phyloP scores from a whole-genome alignment of 1,140 invertebrate genomes.

The Phocides pigmalion region DNA sequence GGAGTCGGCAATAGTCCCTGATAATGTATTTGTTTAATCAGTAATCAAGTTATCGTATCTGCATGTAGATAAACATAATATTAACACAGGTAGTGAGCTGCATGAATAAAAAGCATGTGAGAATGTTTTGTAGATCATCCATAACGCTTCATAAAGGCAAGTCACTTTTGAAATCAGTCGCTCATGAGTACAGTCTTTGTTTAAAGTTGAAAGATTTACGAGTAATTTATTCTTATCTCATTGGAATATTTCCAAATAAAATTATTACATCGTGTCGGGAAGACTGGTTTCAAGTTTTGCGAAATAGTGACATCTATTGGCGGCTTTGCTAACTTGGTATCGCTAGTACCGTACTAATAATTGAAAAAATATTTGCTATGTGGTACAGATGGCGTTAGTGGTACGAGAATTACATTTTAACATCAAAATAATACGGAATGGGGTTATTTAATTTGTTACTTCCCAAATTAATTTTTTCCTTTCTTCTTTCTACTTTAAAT shows the following conservation, averaged over 20 bases:
- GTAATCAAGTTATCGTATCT: not conserved
- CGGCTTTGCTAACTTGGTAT: not conserved
- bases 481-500: too few species aligned
- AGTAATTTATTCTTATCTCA: conserved; percentile 48
- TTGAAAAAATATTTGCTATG: conserved; percentile 13
- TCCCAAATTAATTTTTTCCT: too few species aligned
- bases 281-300: conserved; percentile 69
- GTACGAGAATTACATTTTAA: too few species aligned
- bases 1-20: not conserved
- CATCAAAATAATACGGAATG: too few species aligned
- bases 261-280: conserved; percentile 29
- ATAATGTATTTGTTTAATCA: not conserved
- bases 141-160: conserved; percentile 42
- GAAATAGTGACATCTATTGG: conserved; percentile 76
- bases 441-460: too few species aligned
- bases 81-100: not conserved
- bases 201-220: conserved; percentile 46
- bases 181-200: conserved; percentile 63
- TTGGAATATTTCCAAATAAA: conserved; percentile 59
- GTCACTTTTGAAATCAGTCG: conserved; percentile 69
- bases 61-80: conserved; percentile 5
- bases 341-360: not conserved
- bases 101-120: not conserved
- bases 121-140: conserved; percentile 3
- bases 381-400: conserved; percentile 64